Base-by-base conservation (phyloP, 2,888 invertebrate species). In the Serripes groenlandicus region DNA sequence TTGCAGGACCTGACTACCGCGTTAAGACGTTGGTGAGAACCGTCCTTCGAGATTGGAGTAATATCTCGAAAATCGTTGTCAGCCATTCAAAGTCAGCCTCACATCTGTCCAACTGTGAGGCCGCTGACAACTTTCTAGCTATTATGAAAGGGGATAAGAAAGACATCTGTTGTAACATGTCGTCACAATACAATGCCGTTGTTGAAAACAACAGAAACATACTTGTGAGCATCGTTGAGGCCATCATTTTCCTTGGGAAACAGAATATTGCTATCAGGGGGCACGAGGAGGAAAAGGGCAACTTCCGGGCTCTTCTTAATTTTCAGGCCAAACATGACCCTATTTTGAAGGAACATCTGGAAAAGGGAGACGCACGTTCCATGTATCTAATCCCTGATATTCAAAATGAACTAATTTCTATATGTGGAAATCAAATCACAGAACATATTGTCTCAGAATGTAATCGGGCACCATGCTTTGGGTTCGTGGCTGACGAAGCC, bases 241-340 rank as follows among this genome's bases (percentile, higher is more conserved):
- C 75, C 9, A 76, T 81, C 3, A 68, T 81, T 21, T 52, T 81
- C 15, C 76, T 75, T 49, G 81, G 72, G 0, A 32, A 35, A 62
- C 75, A 80, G 56, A 80, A 80, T 72, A 9, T 80, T 7, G 70
- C 80, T 0, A 30, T 75, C 2, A 66, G 80, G 11, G 80, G 71
- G 0, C 80, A 75, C 28, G 66, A 80, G 4, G 75, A 71, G 9
- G 64, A 54, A 1, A 3, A 28, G 3, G 26, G 75, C 0, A 80
- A 75, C 60, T 70, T 80, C 54, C 34, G 5, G 9, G 75, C 78
- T 5, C 34, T 79, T 1, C 62, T 79, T 9, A 26, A 79, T 28
- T 49, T 37, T 23, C 69, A 58, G 32, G 70, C 71, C 15, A 75
- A 75, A 15, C 58, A 69, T 21, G 62, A 80, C 28, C 15, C 62